A percentile compares a stretch with the other conserved stretches of the same genome.
These are phyloP conservation scores for Condylura cristata DNA, from an alignment of 2,113 vertebrate genomes.

Conservation along the genomic window DNA sequence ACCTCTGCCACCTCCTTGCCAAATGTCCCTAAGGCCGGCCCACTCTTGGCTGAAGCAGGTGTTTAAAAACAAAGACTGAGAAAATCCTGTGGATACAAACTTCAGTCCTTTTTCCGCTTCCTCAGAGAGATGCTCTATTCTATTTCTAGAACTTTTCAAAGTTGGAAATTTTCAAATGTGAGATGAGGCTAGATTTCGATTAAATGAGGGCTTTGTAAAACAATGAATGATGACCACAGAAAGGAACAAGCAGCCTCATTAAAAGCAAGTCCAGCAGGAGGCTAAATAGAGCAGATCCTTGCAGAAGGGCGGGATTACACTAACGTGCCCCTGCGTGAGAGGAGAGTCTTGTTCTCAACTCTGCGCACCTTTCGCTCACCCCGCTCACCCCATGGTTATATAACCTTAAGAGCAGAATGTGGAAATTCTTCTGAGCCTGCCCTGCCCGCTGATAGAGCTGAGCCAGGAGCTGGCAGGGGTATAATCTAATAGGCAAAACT, in stretches of 20 bases:
- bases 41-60: neutral
- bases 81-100: neutral
- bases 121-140: neutral
- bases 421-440: conserved; percentile 59
- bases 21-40: neutral
- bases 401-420: conserved; percentile 65
- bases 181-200: neutral
- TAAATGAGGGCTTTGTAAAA: conserved; percentile 2
- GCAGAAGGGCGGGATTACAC: neutral
- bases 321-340: conserved; percentile 14
- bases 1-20: neutral
- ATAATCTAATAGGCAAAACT: conserved; percentile 75
- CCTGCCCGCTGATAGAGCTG: conserved; percentile 54
- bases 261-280: neutral
- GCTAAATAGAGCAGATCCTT: neutral
- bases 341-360: neutral
- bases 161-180: conserved; percentile 6
- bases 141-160: conserved; percentile 56
- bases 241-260: neutral
- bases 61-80: neutral
- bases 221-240: neutral
- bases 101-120: neutral
- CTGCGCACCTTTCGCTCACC: neutral
- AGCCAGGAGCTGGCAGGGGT: conserved; percentile 79
- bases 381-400: conserved; percentile 52